A percentile compares a stretch with the other conserved stretches of the same genome.
These are phyloP conservation scores for Eupithecia vulgata DNA, from an alignment of 2,888 invertebrate genomes.

Conservation along the genomic window DNA sequence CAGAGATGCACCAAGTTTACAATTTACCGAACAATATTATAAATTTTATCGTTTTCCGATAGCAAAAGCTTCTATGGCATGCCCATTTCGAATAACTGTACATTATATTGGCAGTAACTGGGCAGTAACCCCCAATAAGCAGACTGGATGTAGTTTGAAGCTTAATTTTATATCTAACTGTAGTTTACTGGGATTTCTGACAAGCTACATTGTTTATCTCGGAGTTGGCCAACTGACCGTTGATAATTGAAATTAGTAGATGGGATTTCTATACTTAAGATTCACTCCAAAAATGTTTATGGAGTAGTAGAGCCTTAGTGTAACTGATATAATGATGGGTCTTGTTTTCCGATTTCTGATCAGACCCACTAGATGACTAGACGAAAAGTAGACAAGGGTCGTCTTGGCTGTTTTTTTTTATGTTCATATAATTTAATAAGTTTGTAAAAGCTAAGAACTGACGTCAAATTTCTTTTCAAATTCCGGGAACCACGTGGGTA, in stretches of 20 bases:
- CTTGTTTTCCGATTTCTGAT: background rate
- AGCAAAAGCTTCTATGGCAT: constrained; percentile 21
- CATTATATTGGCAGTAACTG: constrained; percentile 63
- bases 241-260: background rate
- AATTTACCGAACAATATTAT: constrained; percentile 18
- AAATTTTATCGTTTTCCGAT: constrained; percentile 24
- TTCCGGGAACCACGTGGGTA: too few relatives aligned
- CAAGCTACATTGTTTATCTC: background rate
- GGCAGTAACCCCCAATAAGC: constrained; percentile 60
- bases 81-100: constrained; percentile 58
- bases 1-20: background rate
- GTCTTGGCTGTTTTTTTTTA: too few relatives aligned
- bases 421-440: too few relatives aligned
- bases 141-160: constrained; percentile 29
- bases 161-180: constrained; percentile 1
- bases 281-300: background rate
- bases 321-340: background rate
- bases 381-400: too few relatives aligned
- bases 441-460: too few relatives aligned
- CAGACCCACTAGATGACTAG: too few relatives aligned
- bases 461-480: too few relatives aligned
- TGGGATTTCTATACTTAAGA: background rate
- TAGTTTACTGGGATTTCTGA: background rate
- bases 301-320: background rate
- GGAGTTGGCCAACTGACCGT: background rate